phyloP scores from a whole-genome alignment of 1,140 invertebrate genomes.

The Calliopsis andreniformis region DNA sequence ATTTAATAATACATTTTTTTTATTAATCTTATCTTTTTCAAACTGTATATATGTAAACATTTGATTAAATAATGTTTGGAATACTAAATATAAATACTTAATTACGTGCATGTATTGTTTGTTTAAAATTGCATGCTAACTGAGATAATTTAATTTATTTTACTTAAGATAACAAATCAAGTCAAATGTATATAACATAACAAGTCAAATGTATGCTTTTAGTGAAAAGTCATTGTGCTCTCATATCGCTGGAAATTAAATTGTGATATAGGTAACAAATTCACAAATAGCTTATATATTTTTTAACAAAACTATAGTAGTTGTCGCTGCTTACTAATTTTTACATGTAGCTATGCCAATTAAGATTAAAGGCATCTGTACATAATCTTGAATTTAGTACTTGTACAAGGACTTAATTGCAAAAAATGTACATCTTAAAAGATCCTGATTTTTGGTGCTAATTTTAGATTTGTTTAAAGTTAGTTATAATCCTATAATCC shows the following conservation, averaged over 20 bases:
- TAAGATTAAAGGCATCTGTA: background rate
- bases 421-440: no score
- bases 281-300: background rate
- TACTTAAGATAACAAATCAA: conserved; percentile 17
- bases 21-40: background rate
- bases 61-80: background rate
- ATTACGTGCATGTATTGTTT: conserved; percentile 13
- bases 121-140: conserved; percentile 33
- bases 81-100: background rate
- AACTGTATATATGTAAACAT: conserved; percentile 1
- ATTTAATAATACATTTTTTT: no score
- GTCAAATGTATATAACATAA: no score
- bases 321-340: background rate
- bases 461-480: no score
- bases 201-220: background rate
- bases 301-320: background rate
- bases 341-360: background rate
- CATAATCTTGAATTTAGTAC: background rate
- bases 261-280: no score
- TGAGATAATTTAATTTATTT: conserved; percentile 21
- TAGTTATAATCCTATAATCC: no score
- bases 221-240: background rate
- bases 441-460: no score
- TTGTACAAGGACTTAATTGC: background rate
- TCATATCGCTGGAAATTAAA: no score